Evolutionary conservation across 2,888 invertebrate genomes (phyloP), one percentile per base, ranked within the genome.

Genomic region (Isotomurus palustris): DNA sequence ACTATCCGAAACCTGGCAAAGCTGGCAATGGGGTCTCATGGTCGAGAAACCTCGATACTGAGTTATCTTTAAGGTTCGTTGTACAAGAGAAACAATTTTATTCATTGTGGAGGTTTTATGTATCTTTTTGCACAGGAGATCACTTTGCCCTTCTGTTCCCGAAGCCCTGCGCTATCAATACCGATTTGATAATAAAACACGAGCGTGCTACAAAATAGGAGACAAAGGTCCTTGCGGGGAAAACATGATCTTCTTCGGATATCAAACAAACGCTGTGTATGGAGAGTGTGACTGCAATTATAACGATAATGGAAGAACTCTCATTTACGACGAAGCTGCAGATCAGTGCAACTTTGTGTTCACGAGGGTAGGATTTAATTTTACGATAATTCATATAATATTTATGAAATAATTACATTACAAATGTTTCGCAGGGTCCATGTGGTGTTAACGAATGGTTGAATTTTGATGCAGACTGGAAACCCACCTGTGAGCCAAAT

Each of bases 181-280:
- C 60, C 52, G 64, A 43, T 64, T 48, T 50, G 55, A 64, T 41
- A 64, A 64, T 28, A 45, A 41, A 3, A 61, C 60, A 10, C 52
- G 53, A 36, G 44, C 40, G 27, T 64, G 64, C 47, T 60, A 58
- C 36, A 58, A 59, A 54, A 43, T 64, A 10, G 60, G 60, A 27
- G 64, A 61, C 28, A 56, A 53, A 40, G 64, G 64, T 5, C 64
- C 64, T 3, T 64, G 64, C 49, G 60, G 60, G 10, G 58, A 60
- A n/a, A 61, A 64, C 24, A 64, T 64, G 64, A 52, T 61, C 25
- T 64, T 64, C 50, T 64, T 64, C 41, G 64, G 58, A 29, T 64
- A 57, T 47, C 58, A 60, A 54, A 64, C 64, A 24, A 61, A 64
- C 24, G 64, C 64, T 17, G 60, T 61, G 2, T 64, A 61, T 44